Base-by-base conservation (phyloP, 2,113 vertebrate species). In the Otocyon megalotis region DNA sequence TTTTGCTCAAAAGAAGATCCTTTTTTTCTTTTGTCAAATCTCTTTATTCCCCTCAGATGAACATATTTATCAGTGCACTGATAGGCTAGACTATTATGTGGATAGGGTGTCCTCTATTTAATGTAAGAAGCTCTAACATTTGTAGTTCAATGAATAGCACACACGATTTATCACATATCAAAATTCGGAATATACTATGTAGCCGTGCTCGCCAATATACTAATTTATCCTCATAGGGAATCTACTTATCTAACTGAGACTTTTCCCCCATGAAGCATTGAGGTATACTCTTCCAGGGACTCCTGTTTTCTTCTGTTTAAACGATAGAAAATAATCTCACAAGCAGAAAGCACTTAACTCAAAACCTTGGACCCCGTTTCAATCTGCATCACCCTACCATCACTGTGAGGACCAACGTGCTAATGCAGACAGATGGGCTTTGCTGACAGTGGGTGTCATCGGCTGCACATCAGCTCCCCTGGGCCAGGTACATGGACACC, bases 41-140 rank as follows among this genome's bases (percentile, higher is more conserved):
- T 62, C 94, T 96, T 77, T 87, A 74, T 79, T 67, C 69, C 24
- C 67, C 37, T 32, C 72, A 88, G 93, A 84, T 53, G 63, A 93
- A 93, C 92, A 93, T 91, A 28, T 93, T 95, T 82, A 80, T 65
- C 37, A 48, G 79, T 82, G 76, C 26, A 13, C 43, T 92, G 10
- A 88, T 77, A 94, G 22, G 65, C 92, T 60, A 53, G n/a, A 93
- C 43, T 43, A 84, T 92, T 79, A 72, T 62, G 53, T 90, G 58
- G n/a, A 28, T 83, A 85, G 30, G 5, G 16, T 89, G 54, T 0
- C 19, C 62, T 93, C 22, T 90, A 43, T 93, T 96, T 50, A 93
- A 54, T 26, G 54, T 30, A 74, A 82, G 53, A 82, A 77, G 48
- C 65, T 15, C 76, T 77, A 82, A 95, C 10, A 88, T 69, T 56